Conservation (phyloP, 2,113 vertebrate genomes). For the Alligator sinensis region DNA sequence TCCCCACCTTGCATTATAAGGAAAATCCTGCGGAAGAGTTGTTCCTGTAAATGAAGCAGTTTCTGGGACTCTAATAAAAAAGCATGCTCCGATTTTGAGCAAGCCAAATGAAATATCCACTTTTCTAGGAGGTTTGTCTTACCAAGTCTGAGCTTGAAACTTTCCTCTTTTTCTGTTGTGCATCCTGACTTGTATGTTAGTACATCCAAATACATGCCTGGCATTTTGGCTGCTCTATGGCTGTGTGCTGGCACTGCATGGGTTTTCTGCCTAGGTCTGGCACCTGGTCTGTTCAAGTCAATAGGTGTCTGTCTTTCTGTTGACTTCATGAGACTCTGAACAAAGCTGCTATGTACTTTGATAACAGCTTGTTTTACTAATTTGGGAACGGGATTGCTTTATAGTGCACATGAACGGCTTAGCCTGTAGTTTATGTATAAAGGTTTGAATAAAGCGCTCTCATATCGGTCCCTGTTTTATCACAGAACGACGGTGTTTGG, state of each 20-base stretch:
- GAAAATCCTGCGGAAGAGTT: background rate
- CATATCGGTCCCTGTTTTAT: too few relatives aligned
- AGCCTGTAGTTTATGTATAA: too few relatives aligned
- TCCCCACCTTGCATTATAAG: background rate
- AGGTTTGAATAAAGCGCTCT: too few relatives aligned
- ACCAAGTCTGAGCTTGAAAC: background rate
- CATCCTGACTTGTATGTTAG: background rate
- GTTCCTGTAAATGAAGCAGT: background rate
- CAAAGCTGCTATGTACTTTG: too few relatives aligned
- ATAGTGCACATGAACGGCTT: too few relatives aligned
- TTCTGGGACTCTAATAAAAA: background rate
- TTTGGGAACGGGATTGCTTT: too few relatives aligned
- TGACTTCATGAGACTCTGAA: background rate
- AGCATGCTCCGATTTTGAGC: background rate
- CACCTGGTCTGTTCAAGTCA: background rate
- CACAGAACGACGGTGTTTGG: too few relatives aligned
- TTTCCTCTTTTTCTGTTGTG: background rate
- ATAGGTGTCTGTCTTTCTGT: background rate
- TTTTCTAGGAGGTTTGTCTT: background rate
- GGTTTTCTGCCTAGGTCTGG: background rate
- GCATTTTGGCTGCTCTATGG: background rate
- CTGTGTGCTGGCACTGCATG: background rate
- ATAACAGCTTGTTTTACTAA: too few relatives aligned
- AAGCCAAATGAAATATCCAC: background rate
- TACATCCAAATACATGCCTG: background rate